Percentiles rank a stretch among this genome's conserved stretches.
phyloP scores from a whole-genome alignment of 1,140 invertebrate species.

The Heliconius hermathena region DNA sequence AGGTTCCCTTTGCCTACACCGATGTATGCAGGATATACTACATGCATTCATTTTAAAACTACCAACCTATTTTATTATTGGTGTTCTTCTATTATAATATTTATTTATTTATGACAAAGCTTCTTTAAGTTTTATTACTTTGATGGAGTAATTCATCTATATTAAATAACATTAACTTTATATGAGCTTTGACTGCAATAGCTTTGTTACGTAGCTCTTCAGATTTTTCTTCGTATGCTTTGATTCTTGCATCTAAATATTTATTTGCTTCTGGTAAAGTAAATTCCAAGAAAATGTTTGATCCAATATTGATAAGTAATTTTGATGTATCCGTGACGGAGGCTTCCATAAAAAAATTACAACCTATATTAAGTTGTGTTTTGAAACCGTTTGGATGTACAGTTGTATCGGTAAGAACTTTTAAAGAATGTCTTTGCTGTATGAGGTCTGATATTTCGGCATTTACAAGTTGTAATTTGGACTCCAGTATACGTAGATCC shows the following conservation, averaged over 20 bases:
- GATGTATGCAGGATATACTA: too few relatives aligned
- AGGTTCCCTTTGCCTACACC: too few relatives aligned
- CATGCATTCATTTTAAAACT: background rate
- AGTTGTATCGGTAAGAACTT: constrained; percentile 82
- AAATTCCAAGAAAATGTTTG: constrained; percentile 89
- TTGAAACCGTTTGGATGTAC: constrained; percentile 85
- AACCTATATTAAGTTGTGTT: constrained; percentile 90
- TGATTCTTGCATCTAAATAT: constrained; percentile 87
- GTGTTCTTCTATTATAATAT: background rate
- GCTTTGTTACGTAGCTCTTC: constrained; percentile 85
- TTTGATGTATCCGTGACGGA: constrained; percentile 85
- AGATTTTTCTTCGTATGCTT: constrained; percentile 84
- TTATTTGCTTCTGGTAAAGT: constrained; percentile 86
- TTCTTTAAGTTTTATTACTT: constrained; percentile 26
- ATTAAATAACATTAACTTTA: constrained; percentile 88
- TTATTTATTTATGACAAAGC: too few relatives aligned
- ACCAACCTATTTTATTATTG: background rate
- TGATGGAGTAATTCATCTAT: constrained; percentile 82
- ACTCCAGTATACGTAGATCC: constrained; percentile 83
- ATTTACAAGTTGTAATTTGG: constrained; percentile 84
- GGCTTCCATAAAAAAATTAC: constrained; percentile 89
- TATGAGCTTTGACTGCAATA: constrained; percentile 88
- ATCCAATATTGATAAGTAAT: constrained; percentile 89
- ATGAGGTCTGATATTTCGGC: constrained; percentile 88
- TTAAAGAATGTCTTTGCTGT: constrained; percentile 86